Evolutionary conservation across 1,140 invertebrate species (phyloP).

Genomic region (Latrodectus geometricus): DNA sequence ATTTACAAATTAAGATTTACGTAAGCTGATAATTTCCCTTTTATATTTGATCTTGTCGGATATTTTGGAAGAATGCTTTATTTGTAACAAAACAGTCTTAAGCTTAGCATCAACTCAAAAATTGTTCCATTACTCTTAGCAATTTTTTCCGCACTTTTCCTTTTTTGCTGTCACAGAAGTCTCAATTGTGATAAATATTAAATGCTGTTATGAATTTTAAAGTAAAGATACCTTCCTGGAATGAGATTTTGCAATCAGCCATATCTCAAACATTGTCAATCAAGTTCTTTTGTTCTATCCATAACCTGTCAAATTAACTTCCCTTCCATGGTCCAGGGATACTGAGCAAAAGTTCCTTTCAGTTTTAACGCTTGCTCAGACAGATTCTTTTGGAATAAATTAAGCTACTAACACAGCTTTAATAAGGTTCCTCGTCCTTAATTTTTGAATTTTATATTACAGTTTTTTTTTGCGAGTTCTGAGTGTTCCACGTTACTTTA

Average conservation of each 20-base stretch:
- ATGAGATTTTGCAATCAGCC: conserved; percentile 59
- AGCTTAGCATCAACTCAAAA: not conserved
- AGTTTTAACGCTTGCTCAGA: conserved; percentile 49
- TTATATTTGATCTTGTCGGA: not conserved
- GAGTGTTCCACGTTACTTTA: conserved; percentile 22
- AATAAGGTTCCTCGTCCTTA: conserved; percentile 43
- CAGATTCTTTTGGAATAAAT: conserved; percentile 45
- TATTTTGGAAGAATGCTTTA: not conserved
- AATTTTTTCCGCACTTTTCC: not conserved
- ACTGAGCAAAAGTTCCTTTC: conserved; percentile 19
- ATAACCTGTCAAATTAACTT: conserved; percentile 56
- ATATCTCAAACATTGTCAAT: conserved; percentile 57
- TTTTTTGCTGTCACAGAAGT: not conserved
- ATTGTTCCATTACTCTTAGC: not conserved
- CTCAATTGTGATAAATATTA: conserved; percentile 52
- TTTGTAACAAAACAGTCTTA: not conserved
- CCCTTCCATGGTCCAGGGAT: conserved; percentile 1
- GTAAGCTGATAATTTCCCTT: not conserved
- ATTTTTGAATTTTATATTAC: conserved; percentile 59
- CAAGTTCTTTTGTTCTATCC: conserved; percentile 46
- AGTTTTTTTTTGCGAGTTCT: conserved; percentile 41
- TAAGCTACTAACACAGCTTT: conserved; percentile 41
- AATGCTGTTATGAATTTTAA: conserved; percentile 62
- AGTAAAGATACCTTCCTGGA: conserved; percentile 40
- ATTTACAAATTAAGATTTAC: not conserved